Percentiles rank a stretch among this genome's conserved stretches.
phyloP scores from a whole-genome alignment of 2,113 vertebrate genomes.

The Poeciliopsis turrubarensis region DNA sequence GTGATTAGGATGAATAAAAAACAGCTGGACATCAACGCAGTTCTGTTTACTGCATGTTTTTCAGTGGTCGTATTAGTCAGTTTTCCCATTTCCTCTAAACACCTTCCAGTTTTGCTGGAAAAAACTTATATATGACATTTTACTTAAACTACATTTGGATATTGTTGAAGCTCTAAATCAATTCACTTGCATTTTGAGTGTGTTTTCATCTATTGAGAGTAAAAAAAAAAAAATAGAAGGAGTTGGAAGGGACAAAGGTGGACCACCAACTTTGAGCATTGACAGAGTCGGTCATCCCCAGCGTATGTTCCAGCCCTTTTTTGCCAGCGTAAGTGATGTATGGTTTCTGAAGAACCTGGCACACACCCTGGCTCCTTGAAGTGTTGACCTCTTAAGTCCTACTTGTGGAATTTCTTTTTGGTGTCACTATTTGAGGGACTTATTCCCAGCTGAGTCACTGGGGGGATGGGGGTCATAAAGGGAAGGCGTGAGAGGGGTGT shows the following conservation, averaged over 20 bases:
- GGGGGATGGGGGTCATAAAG: background rate
- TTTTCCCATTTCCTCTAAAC: background rate
- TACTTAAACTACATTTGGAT: background rate
- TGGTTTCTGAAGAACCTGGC: slow-evolving; percentile 1
- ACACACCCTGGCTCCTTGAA: slow-evolving; percentile 2
- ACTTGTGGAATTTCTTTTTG: background rate
- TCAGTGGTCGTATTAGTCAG: background rate
- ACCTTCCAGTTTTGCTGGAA: background rate
- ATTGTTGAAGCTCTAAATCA: background rate
- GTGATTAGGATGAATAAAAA: background rate
- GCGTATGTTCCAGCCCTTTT: background rate
- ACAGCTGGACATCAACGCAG: background rate
- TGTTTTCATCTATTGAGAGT: background rate
- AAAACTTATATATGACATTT: background rate
- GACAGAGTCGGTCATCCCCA: background rate
- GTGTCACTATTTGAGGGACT: background rate
- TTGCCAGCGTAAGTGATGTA: background rate
- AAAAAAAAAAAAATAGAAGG: background rate
- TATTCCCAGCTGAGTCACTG: slow-evolving; percentile 1
- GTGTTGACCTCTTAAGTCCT: background rate
- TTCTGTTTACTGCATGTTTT: background rate
- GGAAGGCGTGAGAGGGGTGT: slow-evolving; percentile 4
- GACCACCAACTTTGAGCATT: background rate
- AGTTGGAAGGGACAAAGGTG: background rate
- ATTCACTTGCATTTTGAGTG: background rate